Evolutionary conservation across 2,888 invertebrate species (phyloP).

Genomic region (Mylabris sibirica): DNA sequence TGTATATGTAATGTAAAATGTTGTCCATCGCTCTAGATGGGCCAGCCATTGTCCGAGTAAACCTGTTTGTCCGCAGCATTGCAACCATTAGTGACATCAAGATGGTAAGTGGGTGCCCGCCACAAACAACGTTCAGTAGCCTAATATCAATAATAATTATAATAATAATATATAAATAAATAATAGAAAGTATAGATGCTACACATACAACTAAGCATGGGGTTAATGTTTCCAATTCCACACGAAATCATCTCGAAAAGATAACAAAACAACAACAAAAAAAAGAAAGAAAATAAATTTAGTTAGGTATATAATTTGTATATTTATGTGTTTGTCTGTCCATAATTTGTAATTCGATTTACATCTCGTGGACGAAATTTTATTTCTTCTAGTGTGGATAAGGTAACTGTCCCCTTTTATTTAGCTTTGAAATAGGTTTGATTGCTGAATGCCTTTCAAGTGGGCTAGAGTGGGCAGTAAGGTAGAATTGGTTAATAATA

Average conservation of each 20-base stretch:
- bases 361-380: background rate
- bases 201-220: constrained; percentile 55
- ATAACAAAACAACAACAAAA: too few relatives aligned
- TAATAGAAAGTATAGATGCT: constrained; percentile 32
- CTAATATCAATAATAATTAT: constrained; percentile 57
- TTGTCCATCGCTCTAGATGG: constrained; percentile 76
- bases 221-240: constrained; percentile 30
- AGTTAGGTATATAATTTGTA: constrained; percentile 20
- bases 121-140: constrained; percentile 54
- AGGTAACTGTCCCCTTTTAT: constrained; percentile 25
- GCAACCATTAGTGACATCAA: constrained; percentile 99
- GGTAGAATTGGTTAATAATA: constrained; percentile 21
- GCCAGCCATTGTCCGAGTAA: constrained; percentile 95
- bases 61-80: constrained; percentile 98
- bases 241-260: background rate
- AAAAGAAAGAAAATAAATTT: background rate
- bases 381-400: constrained; percentile 4
- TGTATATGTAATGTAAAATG: constrained; percentile 55
- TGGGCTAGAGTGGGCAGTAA: constrained; percentile 42
- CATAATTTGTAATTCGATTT: constrained; percentile 8
- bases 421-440: constrained; percentile 58
- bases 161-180: too few relatives aligned
- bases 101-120: constrained; percentile 83
- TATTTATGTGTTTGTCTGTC: background rate
- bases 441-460: constrained; percentile 56